Conservation (phyloP, 2,888 invertebrate species). For the Eupithecia subumbrata region DNA sequence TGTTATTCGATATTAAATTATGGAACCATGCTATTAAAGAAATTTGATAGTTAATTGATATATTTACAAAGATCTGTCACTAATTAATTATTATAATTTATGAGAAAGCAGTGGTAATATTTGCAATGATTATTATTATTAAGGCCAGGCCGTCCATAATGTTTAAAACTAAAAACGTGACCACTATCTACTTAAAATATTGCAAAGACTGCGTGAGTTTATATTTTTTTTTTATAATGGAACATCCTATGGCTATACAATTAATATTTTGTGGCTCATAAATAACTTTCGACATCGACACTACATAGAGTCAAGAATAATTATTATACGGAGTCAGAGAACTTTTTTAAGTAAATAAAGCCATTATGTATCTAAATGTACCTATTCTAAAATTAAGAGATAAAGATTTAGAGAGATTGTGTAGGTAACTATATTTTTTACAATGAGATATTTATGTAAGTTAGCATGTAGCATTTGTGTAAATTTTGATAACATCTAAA, state of each 20-base stretch:
- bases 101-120: constrained; percentile 44
- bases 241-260: not conserved
- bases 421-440: constrained; percentile 75
- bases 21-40: not conserved
- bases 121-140: constrained; percentile 43
- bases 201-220: constrained; percentile 71
- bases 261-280: not conserved
- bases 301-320: constrained; percentile 10
- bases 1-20: constrained; percentile 15
- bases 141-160: constrained; percentile 80
- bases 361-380: constrained; percentile 44
- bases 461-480: constrained; percentile 73
- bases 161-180: constrained; percentile 49
- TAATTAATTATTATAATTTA: constrained; percentile 13
- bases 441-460: constrained; percentile 73
- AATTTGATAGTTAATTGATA: constrained; percentile 16
- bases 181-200: constrained; percentile 60
- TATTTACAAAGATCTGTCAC: constrained; percentile 34
- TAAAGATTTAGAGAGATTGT: constrained; percentile 59
- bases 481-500: constrained; percentile 76
- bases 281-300: not conserved
- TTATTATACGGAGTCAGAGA: not conserved
- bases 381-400: constrained; percentile 53
- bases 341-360: constrained; percentile 33
- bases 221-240: constrained; percentile 43